Conservation (phyloP, 2,797 vertebrate genomes). For the Coilia nasus region DNA sequence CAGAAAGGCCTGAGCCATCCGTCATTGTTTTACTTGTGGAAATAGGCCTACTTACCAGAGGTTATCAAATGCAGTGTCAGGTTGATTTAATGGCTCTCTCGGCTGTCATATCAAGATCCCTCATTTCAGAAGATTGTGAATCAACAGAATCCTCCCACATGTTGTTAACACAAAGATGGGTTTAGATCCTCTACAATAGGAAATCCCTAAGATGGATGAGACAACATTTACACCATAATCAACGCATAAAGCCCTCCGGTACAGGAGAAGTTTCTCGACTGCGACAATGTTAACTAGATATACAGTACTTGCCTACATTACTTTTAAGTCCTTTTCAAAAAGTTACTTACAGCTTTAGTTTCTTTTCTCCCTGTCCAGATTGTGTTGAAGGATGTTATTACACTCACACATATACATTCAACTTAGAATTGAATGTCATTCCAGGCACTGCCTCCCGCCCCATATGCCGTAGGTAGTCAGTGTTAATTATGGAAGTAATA, state of each 20-base stretch:
- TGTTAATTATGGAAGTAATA: conserved; percentile 25
- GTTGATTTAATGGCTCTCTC: conserved; percentile 50
- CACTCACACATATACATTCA: background rate
- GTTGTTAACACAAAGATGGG: conserved; percentile 25
- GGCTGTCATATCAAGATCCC: conserved; percentile 40
- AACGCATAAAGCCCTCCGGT: background rate
- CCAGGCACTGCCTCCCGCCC: background rate
- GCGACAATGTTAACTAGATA: background rate
- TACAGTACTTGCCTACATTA: background rate
- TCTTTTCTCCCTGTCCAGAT: background rate
- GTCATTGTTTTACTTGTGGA: conserved; percentile 59
- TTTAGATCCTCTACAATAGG: conserved; percentile 11
- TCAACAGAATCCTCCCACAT: conserved; percentile 22
- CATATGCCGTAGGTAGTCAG: conserved; percentile 12
- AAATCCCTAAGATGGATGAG: background rate
- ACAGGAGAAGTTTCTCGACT: background rate
- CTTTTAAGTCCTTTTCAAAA: background rate
- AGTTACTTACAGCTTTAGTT: background rate
- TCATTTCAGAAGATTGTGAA: conserved; percentile 8
- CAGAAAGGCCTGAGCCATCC: conserved; percentile 53
- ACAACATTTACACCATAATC: background rate
- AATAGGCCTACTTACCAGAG: conserved; percentile 55
- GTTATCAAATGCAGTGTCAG: conserved; percentile 56
- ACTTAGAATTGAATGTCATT: background rate
- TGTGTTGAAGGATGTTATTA: background rate